Conservation (phyloP, 2,888 invertebrate genomes). For the Chrysolina haemoptera region DNA sequence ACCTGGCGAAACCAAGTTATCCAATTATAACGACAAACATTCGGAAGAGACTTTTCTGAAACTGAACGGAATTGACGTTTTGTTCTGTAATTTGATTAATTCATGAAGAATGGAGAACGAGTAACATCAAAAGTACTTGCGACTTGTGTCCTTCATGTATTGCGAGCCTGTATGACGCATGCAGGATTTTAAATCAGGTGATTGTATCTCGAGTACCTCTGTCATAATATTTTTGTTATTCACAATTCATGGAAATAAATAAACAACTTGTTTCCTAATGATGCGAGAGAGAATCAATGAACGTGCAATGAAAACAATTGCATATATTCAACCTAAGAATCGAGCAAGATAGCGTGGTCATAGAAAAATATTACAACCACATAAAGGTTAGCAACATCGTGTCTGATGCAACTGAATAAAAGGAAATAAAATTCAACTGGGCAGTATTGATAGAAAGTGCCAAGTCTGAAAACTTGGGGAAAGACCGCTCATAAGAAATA, state of each 20-base stretch:
- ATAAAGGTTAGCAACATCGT: too few species aligned
- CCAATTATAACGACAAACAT: conserved; percentile 50
- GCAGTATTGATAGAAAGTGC: too few species aligned
- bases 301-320: not conserved
- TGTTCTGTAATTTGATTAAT: conserved; percentile 53
- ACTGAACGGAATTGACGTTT: conserved; percentile 42
- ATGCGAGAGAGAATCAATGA: not conserved
- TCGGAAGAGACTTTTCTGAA: conserved; percentile 32
- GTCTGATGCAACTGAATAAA: not conserved
- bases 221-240: conserved; percentile 8
- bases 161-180: not conserved
- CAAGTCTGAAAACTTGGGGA: too few species aligned
- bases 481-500: too few species aligned
- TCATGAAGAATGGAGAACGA: conserved; percentile 43
- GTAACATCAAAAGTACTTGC: not conserved
- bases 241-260: conserved; percentile 1
- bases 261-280: conserved; percentile 1
- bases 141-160: not conserved
- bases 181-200: conserved; percentile 1
- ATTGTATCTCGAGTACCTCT: not conserved
- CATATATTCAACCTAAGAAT: not conserved
- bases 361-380: too few species aligned
- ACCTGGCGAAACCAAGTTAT: conserved; percentile 41
- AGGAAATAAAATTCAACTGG: too few species aligned
- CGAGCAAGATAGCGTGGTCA: not conserved